These are phyloP conservation scores for Cylloceria caligata DNA, from an alignment of 2,888 invertebrate species.

Conservation along the genomic window DNA sequence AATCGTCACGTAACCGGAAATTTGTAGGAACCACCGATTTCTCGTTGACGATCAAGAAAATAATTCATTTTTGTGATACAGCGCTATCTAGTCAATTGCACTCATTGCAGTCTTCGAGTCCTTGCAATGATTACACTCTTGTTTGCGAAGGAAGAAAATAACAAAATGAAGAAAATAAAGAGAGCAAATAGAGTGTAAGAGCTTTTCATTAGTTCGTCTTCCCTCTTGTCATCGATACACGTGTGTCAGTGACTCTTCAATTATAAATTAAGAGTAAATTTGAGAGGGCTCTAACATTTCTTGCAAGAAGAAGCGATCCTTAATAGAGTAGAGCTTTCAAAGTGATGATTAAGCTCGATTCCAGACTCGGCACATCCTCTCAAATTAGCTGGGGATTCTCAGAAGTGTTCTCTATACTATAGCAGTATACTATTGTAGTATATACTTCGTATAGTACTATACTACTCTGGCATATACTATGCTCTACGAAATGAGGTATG, in stretches of 20 bases:
- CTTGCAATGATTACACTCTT: not conserved
- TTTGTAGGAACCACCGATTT: conserved; percentile 5
- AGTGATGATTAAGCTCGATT: conserved; percentile 51
- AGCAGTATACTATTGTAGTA: too few species aligned
- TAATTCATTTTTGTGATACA: conserved; percentile 26
- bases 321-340: conserved; percentile 35
- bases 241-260: conserved; percentile 8
- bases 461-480: too few species aligned
- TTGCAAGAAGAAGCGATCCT: conserved; percentile 15
- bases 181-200: not conserved
- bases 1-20: conserved; percentile 26
- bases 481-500: not conserved
- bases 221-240: not conserved
- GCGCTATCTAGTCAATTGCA: not conserved
- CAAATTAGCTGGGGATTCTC: not conserved
- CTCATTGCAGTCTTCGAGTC: not conserved
- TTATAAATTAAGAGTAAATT: conserved; percentile 37
- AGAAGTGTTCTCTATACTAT: not conserved
- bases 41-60: not conserved
- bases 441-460: too few species aligned
- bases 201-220: not conserved
- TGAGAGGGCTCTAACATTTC: conserved; percentile 23
- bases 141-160: conserved; percentile 5
- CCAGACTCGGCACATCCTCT: not conserved
- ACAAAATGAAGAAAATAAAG: not conserved